Evolutionary conservation across 2,888 invertebrate genomes (phyloP).

Genomic region (Shargacucullia verbasci): DNA sequence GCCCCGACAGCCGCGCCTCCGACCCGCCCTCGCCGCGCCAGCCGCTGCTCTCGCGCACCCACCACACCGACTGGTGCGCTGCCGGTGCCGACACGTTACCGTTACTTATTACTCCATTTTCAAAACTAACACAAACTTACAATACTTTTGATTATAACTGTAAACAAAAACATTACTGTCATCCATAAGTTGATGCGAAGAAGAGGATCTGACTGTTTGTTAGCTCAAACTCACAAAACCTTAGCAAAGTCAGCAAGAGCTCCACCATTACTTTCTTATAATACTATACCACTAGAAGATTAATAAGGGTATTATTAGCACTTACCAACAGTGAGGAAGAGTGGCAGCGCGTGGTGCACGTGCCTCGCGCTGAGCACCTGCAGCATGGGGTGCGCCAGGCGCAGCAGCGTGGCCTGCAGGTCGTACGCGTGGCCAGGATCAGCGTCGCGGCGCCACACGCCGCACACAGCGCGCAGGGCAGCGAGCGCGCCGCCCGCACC

Average conservation of each 20-base stretch:
- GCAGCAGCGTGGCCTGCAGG: conserved; percentile 82
- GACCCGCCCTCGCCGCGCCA: conserved; percentile 88
- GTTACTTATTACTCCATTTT: too few relatives aligned
- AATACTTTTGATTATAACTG: too few relatives aligned
- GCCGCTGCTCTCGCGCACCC: conserved; percentile 87
- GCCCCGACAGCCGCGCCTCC: conserved; percentile 89
- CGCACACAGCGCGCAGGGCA: conserved; percentile 80
- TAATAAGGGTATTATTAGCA: conserved; percentile 72
- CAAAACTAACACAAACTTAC: too few relatives aligned
- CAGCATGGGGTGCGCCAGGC: conserved; percentile 92
- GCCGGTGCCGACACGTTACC: conserved; percentile 71
- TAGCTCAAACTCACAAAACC: too few relatives aligned
- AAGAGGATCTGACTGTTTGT: too few relatives aligned
- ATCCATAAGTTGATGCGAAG: too few relatives aligned
- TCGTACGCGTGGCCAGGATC: conserved; percentile 62
- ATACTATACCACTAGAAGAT: too few relatives aligned
- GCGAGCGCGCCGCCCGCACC: conserved; percentile 71
- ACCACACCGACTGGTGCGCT: conserved; percentile 74
- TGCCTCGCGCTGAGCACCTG: conserved; percentile 91
- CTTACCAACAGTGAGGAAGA: conserved; percentile 90
- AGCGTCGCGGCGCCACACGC: conserved; percentile 91
- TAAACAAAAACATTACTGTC: too few relatives aligned
- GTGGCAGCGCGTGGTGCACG: conserved; percentile 90
- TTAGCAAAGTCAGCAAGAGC: too few relatives aligned
- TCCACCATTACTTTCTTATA: too few relatives aligned